Conservation (phyloP, 2,888 invertebrate genomes). For the Hofmannophila pseudospretella region DNA sequence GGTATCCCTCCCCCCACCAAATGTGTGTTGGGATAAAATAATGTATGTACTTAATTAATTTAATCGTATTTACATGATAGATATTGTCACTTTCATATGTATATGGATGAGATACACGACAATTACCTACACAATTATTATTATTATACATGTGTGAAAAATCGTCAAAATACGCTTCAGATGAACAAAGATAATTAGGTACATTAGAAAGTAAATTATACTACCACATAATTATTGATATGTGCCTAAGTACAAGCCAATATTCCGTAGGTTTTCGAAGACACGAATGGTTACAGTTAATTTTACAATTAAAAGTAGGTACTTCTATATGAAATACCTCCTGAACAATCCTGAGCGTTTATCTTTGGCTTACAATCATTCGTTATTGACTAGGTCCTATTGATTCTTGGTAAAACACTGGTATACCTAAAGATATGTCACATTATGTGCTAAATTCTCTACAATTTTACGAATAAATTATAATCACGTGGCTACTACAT, state of each 20-base stretch:
- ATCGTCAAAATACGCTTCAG: too few relatives aligned
- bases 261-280: background rate
- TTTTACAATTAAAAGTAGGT: too few relatives aligned
- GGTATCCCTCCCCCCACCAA: too few relatives aligned
- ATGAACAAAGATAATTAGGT: background rate
- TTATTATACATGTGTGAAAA: too few relatives aligned
- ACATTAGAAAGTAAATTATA: background rate
- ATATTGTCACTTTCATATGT: background rate
- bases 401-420: constrained; percentile 8
- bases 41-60: too few relatives aligned
- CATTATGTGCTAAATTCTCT: constrained; percentile 13
- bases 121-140: too few relatives aligned
- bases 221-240: constrained; percentile 1
- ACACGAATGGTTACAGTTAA: too few relatives aligned
- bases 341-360: background rate
- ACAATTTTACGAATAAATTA: constrained; percentile 1
- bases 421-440: constrained; percentile 37
- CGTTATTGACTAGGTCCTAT: constrained; percentile 21
- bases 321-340: background rate
- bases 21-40: too few relatives aligned
- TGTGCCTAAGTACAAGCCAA: constrained; percentile 2
- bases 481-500: too few relatives aligned
- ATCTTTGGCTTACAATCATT: constrained; percentile 25
- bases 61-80: constrained; percentile 1
- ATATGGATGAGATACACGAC: too few relatives aligned